These are phyloP conservation scores for Goniozus legneri DNA, from an alignment of 1,140 invertebrate genomes.

Conservation along the genomic window DNA sequence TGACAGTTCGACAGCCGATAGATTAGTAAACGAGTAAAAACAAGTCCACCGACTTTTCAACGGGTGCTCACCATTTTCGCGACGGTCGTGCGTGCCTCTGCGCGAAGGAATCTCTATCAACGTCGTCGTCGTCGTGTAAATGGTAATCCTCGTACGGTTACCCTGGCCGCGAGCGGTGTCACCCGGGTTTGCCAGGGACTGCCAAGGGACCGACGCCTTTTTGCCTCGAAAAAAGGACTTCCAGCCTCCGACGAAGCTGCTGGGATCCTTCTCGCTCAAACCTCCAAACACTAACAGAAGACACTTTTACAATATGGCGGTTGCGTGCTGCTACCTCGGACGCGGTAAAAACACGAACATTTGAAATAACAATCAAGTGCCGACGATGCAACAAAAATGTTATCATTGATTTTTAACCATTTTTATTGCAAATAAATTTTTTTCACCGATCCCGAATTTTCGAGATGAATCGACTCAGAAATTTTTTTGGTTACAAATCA, in stretches of 20 bases:
- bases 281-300: conserved; percentile 32
- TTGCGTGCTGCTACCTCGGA: conserved; percentile 8
- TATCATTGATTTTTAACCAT: no score
- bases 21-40: no score
- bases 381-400: no score
- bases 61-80: conserved; percentile 42
- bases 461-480: no score
- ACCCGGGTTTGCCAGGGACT: conserved; percentile 38
- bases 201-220: conserved; percentile 36
- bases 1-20: no score
- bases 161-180: conserved; percentile 33
- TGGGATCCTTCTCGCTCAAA: conserved; percentile 31
- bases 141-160: conserved; percentile 15
- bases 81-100: conserved; percentile 31
- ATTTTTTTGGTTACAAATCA: no score
- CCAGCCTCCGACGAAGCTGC: conserved; percentile 36
- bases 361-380: no score
- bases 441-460: no score
- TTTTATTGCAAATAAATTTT: no score
- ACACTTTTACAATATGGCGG: conserved; percentile 32
- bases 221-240: conserved; percentile 32
- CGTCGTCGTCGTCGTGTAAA: no score
- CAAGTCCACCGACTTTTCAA: no score
- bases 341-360: conserved; percentile 13
- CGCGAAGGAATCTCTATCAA: conserved; percentile 4